These are phyloP conservation scores for Lasiurus borealis DNA, from an alignment of 2,113 vertebrate genomes.

Conservation along the genomic window DNA sequence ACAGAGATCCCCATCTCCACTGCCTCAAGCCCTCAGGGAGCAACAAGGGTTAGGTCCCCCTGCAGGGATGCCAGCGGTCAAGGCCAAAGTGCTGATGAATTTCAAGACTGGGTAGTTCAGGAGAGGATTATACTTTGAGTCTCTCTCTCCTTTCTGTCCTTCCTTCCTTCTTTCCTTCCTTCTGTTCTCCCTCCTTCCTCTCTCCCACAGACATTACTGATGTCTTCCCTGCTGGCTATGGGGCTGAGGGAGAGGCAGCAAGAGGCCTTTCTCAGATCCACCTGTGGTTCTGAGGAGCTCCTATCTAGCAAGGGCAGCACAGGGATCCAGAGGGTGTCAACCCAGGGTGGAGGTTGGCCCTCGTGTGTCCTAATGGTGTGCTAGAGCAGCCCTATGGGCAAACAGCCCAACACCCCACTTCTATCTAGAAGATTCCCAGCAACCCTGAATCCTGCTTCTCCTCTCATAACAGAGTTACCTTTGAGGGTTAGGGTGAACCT, in stretches of 20 bases:
- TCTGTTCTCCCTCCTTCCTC: not conserved
- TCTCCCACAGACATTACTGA: not conserved
- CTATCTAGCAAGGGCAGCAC: not conserved
- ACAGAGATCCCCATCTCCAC: not conserved
- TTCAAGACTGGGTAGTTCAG: not conserved
- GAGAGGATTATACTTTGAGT: too few species aligned
- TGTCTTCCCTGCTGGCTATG: not conserved
- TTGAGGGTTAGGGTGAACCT: not conserved
- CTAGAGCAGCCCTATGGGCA: not conserved
- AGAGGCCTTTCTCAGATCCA: not conserved
- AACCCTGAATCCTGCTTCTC: not conserved
- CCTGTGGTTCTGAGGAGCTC: not conserved
- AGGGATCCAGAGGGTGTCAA: not conserved
- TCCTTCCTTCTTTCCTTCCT: too few species aligned
- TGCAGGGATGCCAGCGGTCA: too few species aligned
- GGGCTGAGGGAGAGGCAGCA: too few species aligned
- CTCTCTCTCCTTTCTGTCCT: too few species aligned
- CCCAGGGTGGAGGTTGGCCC: not conserved
- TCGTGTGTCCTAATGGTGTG: too few species aligned
- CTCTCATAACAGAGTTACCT: not conserved
- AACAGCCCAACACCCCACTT: not conserved
- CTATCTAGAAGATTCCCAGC: not conserved
- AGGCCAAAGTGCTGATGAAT: too few species aligned
- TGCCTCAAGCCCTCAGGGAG: too few species aligned
- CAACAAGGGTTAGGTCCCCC: too few species aligned